Evolutionary conservation across 2,113 vertebrate genomes (phyloP).

Genomic region (Accipiter cooperii): DNA sequence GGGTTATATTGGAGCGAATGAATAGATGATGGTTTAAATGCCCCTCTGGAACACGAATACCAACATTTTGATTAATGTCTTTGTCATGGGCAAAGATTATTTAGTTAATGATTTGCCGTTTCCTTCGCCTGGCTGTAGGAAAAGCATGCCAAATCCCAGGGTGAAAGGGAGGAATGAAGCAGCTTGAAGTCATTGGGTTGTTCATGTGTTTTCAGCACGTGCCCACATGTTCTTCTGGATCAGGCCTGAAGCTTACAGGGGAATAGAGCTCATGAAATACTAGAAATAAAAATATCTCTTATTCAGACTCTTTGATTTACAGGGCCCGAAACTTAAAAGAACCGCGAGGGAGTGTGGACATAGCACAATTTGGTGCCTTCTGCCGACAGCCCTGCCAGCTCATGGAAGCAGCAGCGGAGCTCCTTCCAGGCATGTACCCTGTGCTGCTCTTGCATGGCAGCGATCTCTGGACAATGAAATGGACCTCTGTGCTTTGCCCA

Average conservation of each 20-base stretch:
- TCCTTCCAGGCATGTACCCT: accelerated
- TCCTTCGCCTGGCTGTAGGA: constrained; percentile 12
- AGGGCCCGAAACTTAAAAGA: background rate
- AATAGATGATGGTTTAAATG: constrained; percentile 27
- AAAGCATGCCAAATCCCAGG: constrained; percentile 28
- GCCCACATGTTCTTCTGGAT: background rate
- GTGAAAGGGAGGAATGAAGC: background rate
- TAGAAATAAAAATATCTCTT: background rate
- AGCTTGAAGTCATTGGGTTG: background rate
- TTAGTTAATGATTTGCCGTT: constrained; percentile 38
- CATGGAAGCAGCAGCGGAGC: background rate
- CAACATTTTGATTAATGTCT: constrained; percentile 41
- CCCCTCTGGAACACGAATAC: background rate
- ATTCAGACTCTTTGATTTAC: background rate
- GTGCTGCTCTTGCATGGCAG: background rate
- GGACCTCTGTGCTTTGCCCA: background rate
- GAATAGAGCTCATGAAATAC: background rate
- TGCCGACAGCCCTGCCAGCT: background rate
- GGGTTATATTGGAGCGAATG: background rate
- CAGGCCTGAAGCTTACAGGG: background rate
- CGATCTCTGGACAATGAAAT: accelerated
- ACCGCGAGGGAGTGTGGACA: background rate
- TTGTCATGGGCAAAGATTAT: constrained; percentile 45
- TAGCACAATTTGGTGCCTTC: background rate
- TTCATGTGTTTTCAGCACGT: background rate